A percentile compares a stretch with the other conserved stretches of the same genome.
Evolutionary conservation across 2,888 invertebrate species (phyloP).

Genomic region (Drosophila birchii): DNA sequence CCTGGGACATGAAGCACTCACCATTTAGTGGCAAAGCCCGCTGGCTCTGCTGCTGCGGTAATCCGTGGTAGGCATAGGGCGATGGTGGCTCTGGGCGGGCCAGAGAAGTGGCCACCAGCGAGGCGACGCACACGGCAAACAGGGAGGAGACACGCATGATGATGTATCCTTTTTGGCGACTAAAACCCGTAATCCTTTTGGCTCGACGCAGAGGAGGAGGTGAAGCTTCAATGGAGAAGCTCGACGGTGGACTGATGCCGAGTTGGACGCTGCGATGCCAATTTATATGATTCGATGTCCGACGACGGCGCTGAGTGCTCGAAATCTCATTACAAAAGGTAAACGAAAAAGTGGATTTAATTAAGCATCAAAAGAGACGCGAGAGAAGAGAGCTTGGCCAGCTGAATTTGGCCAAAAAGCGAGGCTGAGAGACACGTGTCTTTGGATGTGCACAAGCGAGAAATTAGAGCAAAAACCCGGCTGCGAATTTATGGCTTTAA

Average conservation of each 20-base stretch:
- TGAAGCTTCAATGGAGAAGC: conserved; percentile 61
- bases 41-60: conserved; percentile 82
- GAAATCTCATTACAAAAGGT: conserved; percentile 80
- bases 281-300: conserved; percentile 76
- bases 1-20: conserved; percentile 51
- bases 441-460: conserved; percentile 62
- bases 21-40: conserved; percentile 85
- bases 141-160: conserved; percentile 82
- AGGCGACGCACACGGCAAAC: conserved; percentile 73
- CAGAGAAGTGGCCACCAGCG: conserved; percentile 75
- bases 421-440: conserved; percentile 45
- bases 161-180: conserved; percentile 72
- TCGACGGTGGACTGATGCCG: conserved; percentile 74
- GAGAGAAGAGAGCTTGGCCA: conserved; percentile 21
- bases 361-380: conserved; percentile 74
- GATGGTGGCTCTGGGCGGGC: conserved; percentile 83
- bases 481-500: conserved; percentile 29
- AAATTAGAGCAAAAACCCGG: conserved; percentile 59
- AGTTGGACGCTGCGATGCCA: conserved; percentile 51
- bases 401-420: conserved; percentile 30
- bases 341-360: conserved; percentile 76
- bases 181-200: conserved; percentile 81
- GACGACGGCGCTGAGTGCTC: conserved; percentile 36
- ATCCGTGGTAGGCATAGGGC: conserved; percentile 81
- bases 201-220: conserved; percentile 27